A percentile compares a stretch with the other conserved stretches of the same genome.
These are phyloP conservation scores for Arvicanthis niloticus DNA, from an alignment of 2,113 vertebrate genomes.

Conservation along the genomic window DNA sequence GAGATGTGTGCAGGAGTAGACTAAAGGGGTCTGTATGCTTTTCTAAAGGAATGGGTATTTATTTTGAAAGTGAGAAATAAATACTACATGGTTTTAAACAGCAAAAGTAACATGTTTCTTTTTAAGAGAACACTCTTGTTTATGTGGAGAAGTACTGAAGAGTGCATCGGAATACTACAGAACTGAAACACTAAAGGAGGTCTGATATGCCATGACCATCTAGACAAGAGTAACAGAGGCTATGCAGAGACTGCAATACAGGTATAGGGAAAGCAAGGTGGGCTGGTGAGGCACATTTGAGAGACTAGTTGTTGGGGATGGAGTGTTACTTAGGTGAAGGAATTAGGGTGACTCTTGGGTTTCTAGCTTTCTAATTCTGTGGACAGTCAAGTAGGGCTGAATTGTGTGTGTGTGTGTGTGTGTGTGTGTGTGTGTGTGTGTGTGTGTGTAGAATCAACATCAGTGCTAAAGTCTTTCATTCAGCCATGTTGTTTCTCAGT, in stretches of 20 bases:
- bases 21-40: neutral
- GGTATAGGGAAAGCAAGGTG: neutral
- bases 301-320: neutral
- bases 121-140: neutral
- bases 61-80: neutral
- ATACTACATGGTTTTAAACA: conserved; percentile 9
- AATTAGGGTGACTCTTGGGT: neutral
- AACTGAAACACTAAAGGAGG: neutral
- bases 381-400: neutral
- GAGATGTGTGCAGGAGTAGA: neutral
- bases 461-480: neutral
- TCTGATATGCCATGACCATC: neutral
- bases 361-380: neutral
- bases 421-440: neutral
- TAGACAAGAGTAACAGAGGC: neutral
- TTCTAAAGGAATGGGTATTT: neutral
- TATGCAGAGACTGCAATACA: neutral
- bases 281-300: neutral
- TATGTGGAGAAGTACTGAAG: neutral
- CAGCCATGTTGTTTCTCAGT: neutral
- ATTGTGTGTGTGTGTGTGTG: neutral
- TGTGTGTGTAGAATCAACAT: neutral
- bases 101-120: neutral
- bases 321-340: neutral
- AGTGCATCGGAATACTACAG: neutral